These are phyloP conservation scores for Xestia xanthographa DNA, from an alignment of 2,888 invertebrate genomes.

Conservation along the genomic window DNA sequence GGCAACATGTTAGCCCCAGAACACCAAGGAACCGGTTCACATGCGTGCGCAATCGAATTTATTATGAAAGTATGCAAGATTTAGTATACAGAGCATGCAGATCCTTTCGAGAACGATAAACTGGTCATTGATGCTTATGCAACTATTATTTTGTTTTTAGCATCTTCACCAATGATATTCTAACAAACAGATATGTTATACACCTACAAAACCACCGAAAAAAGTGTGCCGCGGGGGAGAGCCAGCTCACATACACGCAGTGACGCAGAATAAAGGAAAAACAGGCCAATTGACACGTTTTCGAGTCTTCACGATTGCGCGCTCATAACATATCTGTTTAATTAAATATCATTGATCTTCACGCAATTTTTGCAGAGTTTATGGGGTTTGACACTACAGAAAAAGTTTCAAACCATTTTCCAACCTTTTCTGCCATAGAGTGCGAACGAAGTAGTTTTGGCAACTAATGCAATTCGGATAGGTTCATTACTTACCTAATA, in stretches of 20 bases:
- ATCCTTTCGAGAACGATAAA: constrained; percentile 6
- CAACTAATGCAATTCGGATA: background rate
- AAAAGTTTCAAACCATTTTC: background rate
- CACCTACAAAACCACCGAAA: too few species aligned
- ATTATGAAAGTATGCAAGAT: constrained; percentile 46
- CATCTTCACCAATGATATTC: too few species aligned
- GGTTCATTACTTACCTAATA: background rate
- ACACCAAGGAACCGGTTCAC: constrained; percentile 54
- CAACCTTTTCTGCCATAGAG: too few species aligned
- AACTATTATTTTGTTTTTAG: background rate
- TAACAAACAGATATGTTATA: too few species aligned
- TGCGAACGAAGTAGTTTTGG: background rate
- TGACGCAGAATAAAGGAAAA: too few species aligned
- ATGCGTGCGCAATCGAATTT: constrained; percentile 24
- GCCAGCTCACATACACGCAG: too few species aligned
- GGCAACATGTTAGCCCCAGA: constrained; percentile 38
- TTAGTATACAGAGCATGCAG: constrained; percentile 15
- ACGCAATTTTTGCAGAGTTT: too few species aligned
- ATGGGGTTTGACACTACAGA: background rate
- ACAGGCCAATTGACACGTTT: too few species aligned
- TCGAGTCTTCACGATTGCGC: too few species aligned
- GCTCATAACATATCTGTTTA: too few species aligned
- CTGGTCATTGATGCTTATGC: background rate
- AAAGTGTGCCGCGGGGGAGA: too few species aligned
- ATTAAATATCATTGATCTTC: too few species aligned